A percentile compares a stretch with the other conserved stretches of the same genome.
phyloP scores from a whole-genome alignment of 2,797 vertebrate genomes.

The Avahi laniger region DNA sequence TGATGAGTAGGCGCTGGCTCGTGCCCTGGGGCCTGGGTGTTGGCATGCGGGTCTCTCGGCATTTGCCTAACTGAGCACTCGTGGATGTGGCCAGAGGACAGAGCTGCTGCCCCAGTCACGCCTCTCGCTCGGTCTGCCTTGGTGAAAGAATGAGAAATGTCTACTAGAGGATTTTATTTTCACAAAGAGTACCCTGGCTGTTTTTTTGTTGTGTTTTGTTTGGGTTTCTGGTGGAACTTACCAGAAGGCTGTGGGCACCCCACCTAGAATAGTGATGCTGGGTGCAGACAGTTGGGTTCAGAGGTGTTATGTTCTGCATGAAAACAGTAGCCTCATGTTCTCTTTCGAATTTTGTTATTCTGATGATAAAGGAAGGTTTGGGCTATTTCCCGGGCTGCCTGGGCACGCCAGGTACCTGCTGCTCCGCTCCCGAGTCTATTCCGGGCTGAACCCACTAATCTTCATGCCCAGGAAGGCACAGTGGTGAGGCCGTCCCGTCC shows the following conservation, averaged over 20 bases:
- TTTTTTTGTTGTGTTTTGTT: neutral
- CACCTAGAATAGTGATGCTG: neutral
- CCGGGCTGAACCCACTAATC: neutral
- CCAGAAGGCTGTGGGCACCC: neutral
- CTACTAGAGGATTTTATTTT: neutral
- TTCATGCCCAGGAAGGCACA: too few relatives aligned
- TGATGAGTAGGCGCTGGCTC: neutral
- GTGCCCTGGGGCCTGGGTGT: neutral
- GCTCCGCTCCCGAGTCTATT: neutral
- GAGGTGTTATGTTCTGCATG: neutral
- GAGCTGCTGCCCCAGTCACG: neutral
- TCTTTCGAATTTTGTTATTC: neutral
- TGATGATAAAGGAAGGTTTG: neutral
- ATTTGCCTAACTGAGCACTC: neutral
- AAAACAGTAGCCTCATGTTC: neutral
- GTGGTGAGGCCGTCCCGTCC: too few relatives aligned
- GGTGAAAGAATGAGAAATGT: neutral
- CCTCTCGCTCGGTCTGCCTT: neutral
- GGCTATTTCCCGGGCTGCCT: neutral
- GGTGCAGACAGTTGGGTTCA: neutral
- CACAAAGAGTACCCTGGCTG: neutral
- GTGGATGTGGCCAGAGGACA: neutral
- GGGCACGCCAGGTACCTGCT: neutral
- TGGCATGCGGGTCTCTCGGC: neutral
- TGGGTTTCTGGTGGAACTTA: neutral